These are phyloP conservation scores for Maniola jurtina DNA, from an alignment of 1,140 invertebrate species.

Conservation along the genomic window DNA sequence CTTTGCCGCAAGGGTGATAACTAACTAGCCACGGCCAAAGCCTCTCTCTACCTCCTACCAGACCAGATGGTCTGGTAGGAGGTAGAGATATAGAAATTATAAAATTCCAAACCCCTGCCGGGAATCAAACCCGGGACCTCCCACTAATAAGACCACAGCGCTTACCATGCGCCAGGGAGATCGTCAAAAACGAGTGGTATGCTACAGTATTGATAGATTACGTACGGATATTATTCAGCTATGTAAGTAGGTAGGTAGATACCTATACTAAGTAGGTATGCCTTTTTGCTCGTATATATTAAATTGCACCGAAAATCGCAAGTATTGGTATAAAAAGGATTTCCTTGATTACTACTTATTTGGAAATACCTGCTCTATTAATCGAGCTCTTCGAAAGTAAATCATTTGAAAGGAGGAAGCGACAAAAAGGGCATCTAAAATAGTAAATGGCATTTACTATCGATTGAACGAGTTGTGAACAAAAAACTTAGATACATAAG, in stretches of 20 bases:
- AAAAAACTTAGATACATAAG: slow-evolving; percentile 28
- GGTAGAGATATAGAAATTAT: too few relatives aligned
- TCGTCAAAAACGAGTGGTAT: neutral
- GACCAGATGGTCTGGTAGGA: too few relatives aligned
- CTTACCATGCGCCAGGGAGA: too few relatives aligned
- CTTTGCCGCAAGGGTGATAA: too few relatives aligned
- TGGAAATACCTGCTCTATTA: neutral
- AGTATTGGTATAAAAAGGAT: neutral
- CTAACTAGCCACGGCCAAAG: too few relatives aligned
- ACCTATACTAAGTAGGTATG: too few relatives aligned
- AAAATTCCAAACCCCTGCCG: too few relatives aligned
- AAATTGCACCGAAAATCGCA: neutral
- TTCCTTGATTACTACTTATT: neutral
- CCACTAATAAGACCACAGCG: too few relatives aligned
- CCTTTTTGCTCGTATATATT: neutral
- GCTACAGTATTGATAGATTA: neutral
- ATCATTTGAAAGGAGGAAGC: slow-evolving; percentile 47
- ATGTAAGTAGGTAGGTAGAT: too few relatives aligned
- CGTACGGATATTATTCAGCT: neutral
- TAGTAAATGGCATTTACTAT: slow-evolving; percentile 21
- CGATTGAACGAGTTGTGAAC: slow-evolving; percentile 20
- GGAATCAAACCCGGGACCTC: too few relatives aligned
- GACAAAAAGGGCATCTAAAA: slow-evolving; percentile 25
- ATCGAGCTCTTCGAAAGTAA: slow-evolving; percentile 12
- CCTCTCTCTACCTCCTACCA: too few relatives aligned